Base-by-base conservation (phyloP, 1,140 invertebrate species). In the Pachypsylla venusta region DNA sequence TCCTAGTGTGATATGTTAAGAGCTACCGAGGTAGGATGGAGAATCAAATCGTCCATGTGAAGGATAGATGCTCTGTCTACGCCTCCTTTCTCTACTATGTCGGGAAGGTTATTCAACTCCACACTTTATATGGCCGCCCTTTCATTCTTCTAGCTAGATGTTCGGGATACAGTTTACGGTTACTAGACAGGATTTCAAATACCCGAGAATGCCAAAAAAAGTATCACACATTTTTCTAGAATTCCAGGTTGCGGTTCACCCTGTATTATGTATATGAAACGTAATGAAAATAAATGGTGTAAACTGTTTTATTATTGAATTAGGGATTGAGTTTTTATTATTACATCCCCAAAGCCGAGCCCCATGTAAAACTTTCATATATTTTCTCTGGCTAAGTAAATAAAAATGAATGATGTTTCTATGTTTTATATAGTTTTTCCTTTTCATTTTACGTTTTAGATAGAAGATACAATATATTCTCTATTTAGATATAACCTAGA, bases 291-390 rank as follows among this genome's bases (percentile, higher is more conserved):
- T 48, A 48, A 48, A 48, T 48, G 42, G 42, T 48, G 42, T 22
- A 48, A 48, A 48, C 42, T 48, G 16, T 48, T 48, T 5, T 48
- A 19, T 48, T 48, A 48, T 48, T 48, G 42, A 48, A 48, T 48
- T 48, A 48, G 42, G 42, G 42, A 48, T 48, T 48, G 42, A 48
- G 7, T 48, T 35, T 48, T 48, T 48, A 48, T 48, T 48, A 48
- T 48, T 48, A 48, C 42, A 48, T 10, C 42, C 42, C 42, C 22
- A 22, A 48, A 48, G 22, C n/a, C 16, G 30, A 48, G 3, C 42
- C 7, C 42, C 5, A 22, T n/a, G 16, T n/a, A 22, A 19, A 48
- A n/a, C 22, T 48, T 35, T 48, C 42, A 48, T 48, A 48, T 48
- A 48, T 48, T 48, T 48, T 35, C 22, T 48, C 42, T 48, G 16